Evolutionary conservation across 2,888 invertebrate species (phyloP).

Genomic region (Hirtodrosophila histrioides): DNA sequence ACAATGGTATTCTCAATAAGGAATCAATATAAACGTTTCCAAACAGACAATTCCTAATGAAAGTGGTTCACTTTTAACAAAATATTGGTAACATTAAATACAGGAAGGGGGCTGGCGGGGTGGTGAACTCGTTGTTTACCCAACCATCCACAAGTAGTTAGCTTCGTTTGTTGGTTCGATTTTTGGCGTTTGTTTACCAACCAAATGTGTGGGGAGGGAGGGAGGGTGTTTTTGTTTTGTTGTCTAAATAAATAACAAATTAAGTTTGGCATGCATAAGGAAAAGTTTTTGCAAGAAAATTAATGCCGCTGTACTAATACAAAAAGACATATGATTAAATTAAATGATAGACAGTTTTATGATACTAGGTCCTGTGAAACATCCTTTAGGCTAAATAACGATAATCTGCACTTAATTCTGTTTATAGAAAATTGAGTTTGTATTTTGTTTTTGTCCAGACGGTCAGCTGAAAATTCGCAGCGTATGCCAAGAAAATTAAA

Average conservation of each 20-base stretch:
- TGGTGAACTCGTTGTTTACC: neutral
- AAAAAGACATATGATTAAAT: slow-evolving; percentile 16
- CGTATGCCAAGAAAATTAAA: slow-evolving; percentile 28
- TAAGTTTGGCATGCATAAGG: slow-evolving; percentile 54
- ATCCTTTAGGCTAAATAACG: neutral
- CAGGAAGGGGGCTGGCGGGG: no score
- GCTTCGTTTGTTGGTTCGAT: slow-evolving; percentile 68
- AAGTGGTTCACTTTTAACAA: no score
- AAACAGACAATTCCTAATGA: no score
- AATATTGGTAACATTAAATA: no score
- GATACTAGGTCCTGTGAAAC: neutral
- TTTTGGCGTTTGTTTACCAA: slow-evolving; percentile 45
- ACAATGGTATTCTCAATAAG: no score
- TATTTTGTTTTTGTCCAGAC: slow-evolving; percentile 10
- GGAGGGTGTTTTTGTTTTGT: neutral
- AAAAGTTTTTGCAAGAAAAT: slow-evolving; percentile 21
- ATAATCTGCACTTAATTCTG: slow-evolving; percentile 12
- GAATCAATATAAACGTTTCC: no score
- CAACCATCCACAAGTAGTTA: slow-evolving; percentile 14
- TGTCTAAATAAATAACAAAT: slow-evolving; percentile 57
- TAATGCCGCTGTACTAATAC: slow-evolving; percentile 1
- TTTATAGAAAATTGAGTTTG: slow-evolving; percentile 10
- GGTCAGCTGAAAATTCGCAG: neutral
- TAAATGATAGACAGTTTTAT: slow-evolving; percentile 17
- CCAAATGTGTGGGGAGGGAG: slow-evolving; percentile 1